A percentile compares a stretch with the other conserved stretches of the same genome.
phyloP scores from a whole-genome alignment of 1,140 invertebrate genomes.

The Drosophila orena region DNA sequence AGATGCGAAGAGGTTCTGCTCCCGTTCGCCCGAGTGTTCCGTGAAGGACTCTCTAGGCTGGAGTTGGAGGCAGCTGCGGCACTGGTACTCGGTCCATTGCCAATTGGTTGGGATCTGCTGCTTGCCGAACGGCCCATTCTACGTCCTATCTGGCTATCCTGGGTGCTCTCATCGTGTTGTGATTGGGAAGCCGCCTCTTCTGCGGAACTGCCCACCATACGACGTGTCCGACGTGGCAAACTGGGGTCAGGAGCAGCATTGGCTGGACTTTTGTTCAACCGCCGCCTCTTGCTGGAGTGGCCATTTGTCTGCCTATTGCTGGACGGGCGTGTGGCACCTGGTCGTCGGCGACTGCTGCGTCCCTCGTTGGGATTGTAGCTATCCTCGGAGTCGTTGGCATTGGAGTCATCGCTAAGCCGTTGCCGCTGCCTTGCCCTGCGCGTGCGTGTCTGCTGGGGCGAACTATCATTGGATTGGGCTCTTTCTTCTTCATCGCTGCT shows the following conservation, averaged over 20 bases:
- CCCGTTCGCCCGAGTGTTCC: constrained; percentile 71
- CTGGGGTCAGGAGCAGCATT: not conserved
- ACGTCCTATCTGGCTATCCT: constrained; percentile 65
- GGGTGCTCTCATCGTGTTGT: constrained; percentile 76
- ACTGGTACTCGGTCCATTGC: constrained; percentile 66
- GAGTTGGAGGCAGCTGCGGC: constrained; percentile 47
- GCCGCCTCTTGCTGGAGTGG: constrained; percentile 40
- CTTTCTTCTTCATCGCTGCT: constrained; percentile 64
- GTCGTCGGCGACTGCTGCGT: constrained; percentile 29
- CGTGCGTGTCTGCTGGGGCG: constrained; percentile 52
- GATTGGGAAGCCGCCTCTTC: constrained; percentile 65
- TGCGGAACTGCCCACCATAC: constrained; percentile 54
- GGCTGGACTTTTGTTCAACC: constrained; percentile 27
- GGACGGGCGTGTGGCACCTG: constrained; percentile 17
- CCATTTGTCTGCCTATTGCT: constrained; percentile 25
- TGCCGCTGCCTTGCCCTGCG: constrained; percentile 41
- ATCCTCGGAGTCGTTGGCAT: constrained; percentile 81
- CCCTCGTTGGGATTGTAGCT: constrained; percentile 84
- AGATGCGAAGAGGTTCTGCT: constrained; percentile 32
- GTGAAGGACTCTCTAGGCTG: constrained; percentile 64
- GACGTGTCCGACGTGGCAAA: constrained; percentile 49
- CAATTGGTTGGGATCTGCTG: constrained; percentile 25
- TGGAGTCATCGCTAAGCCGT: constrained; percentile 50
- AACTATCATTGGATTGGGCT: constrained; percentile 54
- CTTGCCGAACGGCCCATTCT: constrained; percentile 57